A percentile compares a stretch with the other conserved stretches of the same genome.
Conservation (phyloP, 2,797 vertebrate species). For the Peromyscus eremicus region DNA sequence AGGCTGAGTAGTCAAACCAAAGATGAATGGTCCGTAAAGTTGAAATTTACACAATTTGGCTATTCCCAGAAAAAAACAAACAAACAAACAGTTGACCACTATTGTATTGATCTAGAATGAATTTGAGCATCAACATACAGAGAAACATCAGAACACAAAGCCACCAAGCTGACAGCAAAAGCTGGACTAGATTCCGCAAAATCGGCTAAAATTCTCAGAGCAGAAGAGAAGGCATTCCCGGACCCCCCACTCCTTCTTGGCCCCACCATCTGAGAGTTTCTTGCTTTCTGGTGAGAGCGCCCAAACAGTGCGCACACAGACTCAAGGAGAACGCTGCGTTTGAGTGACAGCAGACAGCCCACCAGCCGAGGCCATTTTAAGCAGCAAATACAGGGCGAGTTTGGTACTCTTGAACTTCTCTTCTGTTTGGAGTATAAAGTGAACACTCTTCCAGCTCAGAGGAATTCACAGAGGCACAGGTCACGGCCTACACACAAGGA, state of each 20-base stretch:
- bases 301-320: conserved; percentile 1
- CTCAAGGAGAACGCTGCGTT: neutral
- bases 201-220: conserved; percentile 2
- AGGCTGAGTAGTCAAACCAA: neutral
- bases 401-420: conserved; percentile 37
- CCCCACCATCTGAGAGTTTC: neutral
- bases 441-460: conserved; percentile 40
- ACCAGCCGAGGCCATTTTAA: neutral
- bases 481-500: neutral
- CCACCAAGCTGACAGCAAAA: neutral
- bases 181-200: conserved; percentile 18
- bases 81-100: neutral
- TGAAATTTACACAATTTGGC: conserved; percentile 46
- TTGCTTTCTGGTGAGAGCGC: conserved; percentile 24
- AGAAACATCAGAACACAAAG: conserved; percentile 50
- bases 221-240: conserved; percentile 14
- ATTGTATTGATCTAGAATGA: conserved; percentile 24
- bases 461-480: neutral
- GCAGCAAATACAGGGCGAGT: conserved; percentile 10
- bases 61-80: neutral
- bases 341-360: neutral
- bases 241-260: neutral
- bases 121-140: neutral
- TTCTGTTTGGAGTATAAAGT: conserved; percentile 53
- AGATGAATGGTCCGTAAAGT: conserved; percentile 19